These are phyloP conservation scores for Petromus typicus DNA, from an alignment of 2,113 vertebrate genomes.

Conservation along the genomic window DNA sequence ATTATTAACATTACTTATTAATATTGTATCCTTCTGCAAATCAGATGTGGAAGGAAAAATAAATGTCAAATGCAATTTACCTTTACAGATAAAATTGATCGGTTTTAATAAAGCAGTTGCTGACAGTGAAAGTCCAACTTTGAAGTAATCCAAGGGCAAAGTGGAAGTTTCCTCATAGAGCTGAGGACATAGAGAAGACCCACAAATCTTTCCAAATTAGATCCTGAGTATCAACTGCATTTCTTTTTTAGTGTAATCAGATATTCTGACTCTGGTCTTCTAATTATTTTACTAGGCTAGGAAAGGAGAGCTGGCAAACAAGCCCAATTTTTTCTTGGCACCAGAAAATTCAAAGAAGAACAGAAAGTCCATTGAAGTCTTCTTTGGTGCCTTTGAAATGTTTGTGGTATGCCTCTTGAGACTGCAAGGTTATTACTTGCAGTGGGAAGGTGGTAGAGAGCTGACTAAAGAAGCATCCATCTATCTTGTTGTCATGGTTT, in stretches of 20 bases:
- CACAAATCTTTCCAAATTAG: slow-evolving; percentile 46
- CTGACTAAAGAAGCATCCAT: slow-evolving; percentile 13
- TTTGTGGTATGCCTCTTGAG: slow-evolving; percentile 41
- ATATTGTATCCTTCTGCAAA: neutral
- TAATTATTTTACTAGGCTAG: slow-evolving; percentile 52
- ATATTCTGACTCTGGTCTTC: slow-evolving; percentile 10
- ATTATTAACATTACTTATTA: slow-evolving; percentile 48
- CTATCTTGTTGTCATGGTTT: neutral
- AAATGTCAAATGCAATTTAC: slow-evolving; percentile 26
- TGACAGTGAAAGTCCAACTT: slow-evolving; percentile 44
- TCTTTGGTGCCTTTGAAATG: slow-evolving; percentile 69
- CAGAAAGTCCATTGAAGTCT: slow-evolving; percentile 42
- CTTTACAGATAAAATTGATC: slow-evolving; percentile 65
- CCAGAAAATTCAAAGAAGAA: slow-evolving; percentile 65
- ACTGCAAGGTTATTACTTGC: neutral
- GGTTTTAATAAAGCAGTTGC: slow-evolving; percentile 62
- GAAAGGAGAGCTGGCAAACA: slow-evolving; percentile 38
- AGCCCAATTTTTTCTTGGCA: neutral
- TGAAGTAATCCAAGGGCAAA: slow-evolving; percentile 48
- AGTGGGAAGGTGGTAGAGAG: slow-evolving; percentile 27
- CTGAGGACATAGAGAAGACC: neutral
- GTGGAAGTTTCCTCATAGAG: neutral
- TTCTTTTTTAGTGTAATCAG: slow-evolving; percentile 36
- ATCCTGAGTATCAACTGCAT: neutral
- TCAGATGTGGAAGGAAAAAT: slow-evolving; percentile 14